Conservation (phyloP, 1,140 invertebrate species). For the Chrysopa pallens region DNA sequence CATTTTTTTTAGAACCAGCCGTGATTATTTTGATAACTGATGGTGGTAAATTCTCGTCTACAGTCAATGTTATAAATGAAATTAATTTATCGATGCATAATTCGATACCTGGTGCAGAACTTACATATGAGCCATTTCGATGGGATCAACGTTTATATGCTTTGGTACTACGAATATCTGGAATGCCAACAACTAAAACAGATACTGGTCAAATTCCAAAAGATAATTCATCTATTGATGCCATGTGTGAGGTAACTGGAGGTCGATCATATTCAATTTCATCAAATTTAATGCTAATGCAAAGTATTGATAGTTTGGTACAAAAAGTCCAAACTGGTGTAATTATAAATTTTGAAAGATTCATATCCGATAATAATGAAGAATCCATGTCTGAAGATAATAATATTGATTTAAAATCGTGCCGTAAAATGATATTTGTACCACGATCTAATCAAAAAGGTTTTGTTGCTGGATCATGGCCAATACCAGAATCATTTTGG, state of each 20-base stretch:
- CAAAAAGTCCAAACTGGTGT: slow-evolving; percentile 91
- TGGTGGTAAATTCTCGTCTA: slow-evolving; percentile 70
- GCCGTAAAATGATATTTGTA: slow-evolving; percentile 74
- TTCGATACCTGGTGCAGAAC: slow-evolving; percentile 77
- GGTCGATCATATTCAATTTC: slow-evolving; percentile 85
- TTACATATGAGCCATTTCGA: slow-evolving; percentile 88
- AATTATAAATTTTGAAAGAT: slow-evolving; percentile 88
- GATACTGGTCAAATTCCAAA: slow-evolving; percentile 57
- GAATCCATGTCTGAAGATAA: too few species aligned
- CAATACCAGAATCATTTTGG: slow-evolving; percentile 90
- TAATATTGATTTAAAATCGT: slow-evolving; percentile 69
- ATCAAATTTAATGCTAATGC: slow-evolving; percentile 78
- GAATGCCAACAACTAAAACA: slow-evolving; percentile 32
- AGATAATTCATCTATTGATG: slow-evolving; percentile 77
- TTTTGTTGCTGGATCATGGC: slow-evolving; percentile 88
- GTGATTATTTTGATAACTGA: slow-evolving; percentile 93
- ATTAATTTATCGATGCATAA: slow-evolving; percentile 78
- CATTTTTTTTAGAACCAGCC: slow-evolving; percentile 91
- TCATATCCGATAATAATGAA: slow-evolving; percentile 43
- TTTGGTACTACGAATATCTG: slow-evolving; percentile 72
- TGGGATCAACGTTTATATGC: slow-evolving; percentile 96
- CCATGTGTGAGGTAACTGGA: slow-evolving; percentile 93
- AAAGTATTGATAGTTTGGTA: slow-evolving; percentile 87
- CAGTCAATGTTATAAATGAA: slow-evolving; percentile 67
- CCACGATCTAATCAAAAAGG: slow-evolving; percentile 70